Evolutionary conservation across 1,140 invertebrate genomes (phyloP), one percentile per base, ranked within the genome.

Genomic region (Ruditapes philippinarum): DNA sequence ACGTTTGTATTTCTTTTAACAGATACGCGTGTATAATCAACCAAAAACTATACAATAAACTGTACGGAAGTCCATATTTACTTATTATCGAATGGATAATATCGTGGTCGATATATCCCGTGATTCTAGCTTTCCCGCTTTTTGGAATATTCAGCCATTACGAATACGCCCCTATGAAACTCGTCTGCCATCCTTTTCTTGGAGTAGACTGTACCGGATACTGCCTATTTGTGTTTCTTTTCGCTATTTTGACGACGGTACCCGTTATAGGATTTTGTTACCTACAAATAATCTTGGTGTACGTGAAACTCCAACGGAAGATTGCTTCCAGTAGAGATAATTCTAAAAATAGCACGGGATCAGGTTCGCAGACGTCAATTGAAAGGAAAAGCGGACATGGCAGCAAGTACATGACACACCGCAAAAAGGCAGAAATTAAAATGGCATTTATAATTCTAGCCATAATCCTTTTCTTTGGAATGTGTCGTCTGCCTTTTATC

Each of bases 381-480:
- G 65, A 86, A 22, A 42, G 4, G 28, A 60, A n/a, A n/a, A 28
- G n/a, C 12, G 25, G 25, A 38, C 36, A 28, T n/a, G 78, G 33
- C 7, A 11, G 22, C 51, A 62, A 40, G n/a, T 33, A 80, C 33
- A 12, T 65, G 54, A 25, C 54, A 12, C 9, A 45, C 17, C 36
- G 65, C 14, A 70, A 25, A 45, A 54, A 40, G 60, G 14, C 38
- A n/a, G 87, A 89, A 62, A 33, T 89, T 2, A 82, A 83, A 45
- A 81, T 89, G 78, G 68, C 87, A 5, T 82, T 89, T 38, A 82
- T 70, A n/a, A 89, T 89, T 82, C 33, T 89, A 31, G 65, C 79
- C 22, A 68, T 89, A 12, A 82, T 89, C 31, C 31, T 83, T 3
- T 42, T 80, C 33, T 89, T 89, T 62, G 54, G 78, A 4, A 51